Percentiles rank a stretch among this genome's conserved stretches.
These are phyloP conservation scores for Apogon talboti DNA, from an alignment of 2,797 vertebrate genomes.

Conservation along the genomic window DNA sequence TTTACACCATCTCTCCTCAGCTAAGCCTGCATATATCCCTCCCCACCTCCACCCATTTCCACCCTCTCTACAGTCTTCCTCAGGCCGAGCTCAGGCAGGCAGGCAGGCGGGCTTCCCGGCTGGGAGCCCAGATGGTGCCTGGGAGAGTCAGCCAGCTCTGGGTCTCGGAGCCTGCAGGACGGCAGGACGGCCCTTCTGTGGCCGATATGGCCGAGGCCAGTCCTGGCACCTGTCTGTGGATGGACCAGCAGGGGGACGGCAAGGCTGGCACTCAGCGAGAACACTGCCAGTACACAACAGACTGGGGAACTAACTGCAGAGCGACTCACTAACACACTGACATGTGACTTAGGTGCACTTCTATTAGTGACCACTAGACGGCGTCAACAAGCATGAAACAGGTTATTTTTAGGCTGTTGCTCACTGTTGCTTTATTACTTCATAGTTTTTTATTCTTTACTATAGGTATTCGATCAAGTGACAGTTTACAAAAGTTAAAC, in stretches of 20 bases:
- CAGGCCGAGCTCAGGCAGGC: constrained; percentile 55
- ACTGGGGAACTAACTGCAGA: constrained; percentile 68
- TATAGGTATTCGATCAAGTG: background rate
- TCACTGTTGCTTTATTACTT: background rate
- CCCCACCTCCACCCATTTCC: constrained; percentile 10
- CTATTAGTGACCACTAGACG: constrained; percentile 57
- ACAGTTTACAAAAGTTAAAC: background rate
- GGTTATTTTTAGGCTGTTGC: background rate
- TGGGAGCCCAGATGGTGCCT: constrained; percentile 81
- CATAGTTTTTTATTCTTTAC: no score
- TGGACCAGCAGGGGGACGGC: constrained; percentile 75
- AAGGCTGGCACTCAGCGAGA: constrained; percentile 69
- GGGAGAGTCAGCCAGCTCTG: constrained; percentile 75
- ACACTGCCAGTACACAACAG: constrained; percentile 75
- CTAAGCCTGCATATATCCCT: constrained; percentile 42
- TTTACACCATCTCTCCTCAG: constrained; percentile 49
- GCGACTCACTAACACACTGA: constrained; percentile 36
- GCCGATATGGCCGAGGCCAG: constrained; percentile 82
- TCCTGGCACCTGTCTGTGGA: constrained; percentile 80
- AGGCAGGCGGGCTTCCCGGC: constrained; percentile 75
- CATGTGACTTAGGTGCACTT: constrained; percentile 35
- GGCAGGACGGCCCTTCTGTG: constrained; percentile 83
- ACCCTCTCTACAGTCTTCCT: constrained; percentile 52
- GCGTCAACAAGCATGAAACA: background rate
- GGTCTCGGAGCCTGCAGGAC: constrained; percentile 79